Evolutionary conservation across 2,113 vertebrate species (phyloP), one percentile per base, ranked within the genome.

Genomic region (Tamias sibiricus): DNA sequence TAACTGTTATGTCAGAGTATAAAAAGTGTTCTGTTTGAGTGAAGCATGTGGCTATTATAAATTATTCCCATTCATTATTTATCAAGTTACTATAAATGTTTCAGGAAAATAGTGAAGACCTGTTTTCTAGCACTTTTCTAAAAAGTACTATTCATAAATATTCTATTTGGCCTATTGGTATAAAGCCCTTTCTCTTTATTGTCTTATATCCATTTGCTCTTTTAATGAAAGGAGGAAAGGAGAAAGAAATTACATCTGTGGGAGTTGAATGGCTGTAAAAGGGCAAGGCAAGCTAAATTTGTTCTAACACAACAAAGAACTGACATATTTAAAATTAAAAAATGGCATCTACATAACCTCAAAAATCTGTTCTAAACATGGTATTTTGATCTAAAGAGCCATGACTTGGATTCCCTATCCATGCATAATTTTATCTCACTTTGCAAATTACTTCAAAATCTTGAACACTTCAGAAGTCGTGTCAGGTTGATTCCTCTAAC

Each of bases 41-140:
- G 49, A 95, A n/a, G 72, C 75, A 81, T 74, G 62, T 74, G 87
- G 77, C 17, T 68, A 77, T 90, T 68, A 71, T 87, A 87, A 97
- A 91, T 96, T 88, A 97, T 88, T 76, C 47, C 88, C 89, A 96
- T 95, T 88, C 88, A 95, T 97, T 97, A 96, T 96, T 97, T 91
- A 97, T 80, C 84, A 84, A 76, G 91, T 95, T 94, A 95, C 93
- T 94, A 96, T 94, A 92, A 96, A 96, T 92, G 81, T 88, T 96
- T 96, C 47, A 94, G 77, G 47, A 85, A 97, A 93, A 81, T 42
- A 95, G 81, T 90, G 62, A 84, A 87, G 86, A 96, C 22, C 32
- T 68, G 59, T 95, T 96, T 92, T 66, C 47, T 76, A 96, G 16
- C 59, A 94, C 57, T 96, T 95, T 92, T 83, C 91, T 96, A 69